Evolutionary conservation across 2,888 invertebrate species (phyloP), one percentile per base, ranked within the genome.

Genomic region (Lasioglossum pauxillum): DNA sequence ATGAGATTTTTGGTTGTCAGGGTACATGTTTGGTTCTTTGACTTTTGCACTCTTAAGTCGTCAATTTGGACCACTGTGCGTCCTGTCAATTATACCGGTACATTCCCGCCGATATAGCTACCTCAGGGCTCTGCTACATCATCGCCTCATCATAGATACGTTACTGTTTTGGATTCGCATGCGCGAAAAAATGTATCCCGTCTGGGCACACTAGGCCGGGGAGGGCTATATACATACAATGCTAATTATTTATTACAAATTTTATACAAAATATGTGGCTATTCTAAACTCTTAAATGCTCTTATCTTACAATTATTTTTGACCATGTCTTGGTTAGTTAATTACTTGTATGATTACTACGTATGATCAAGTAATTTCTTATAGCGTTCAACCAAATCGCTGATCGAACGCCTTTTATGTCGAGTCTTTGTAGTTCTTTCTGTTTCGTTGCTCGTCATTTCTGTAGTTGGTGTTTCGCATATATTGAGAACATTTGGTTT

Each of bases 351-450:
- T 73, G 79, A 78, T 78, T 84, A 27, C 64, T 72, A 19, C 0
- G 12, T n/a, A n/a, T 1, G 35, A 71, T 89, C 87, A 12, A 93
- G 46, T 74, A 94, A 23, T 76, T 91, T 93, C 84, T 91, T 94
- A 77, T 94, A 95, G 53, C 94, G 93, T 76, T 94, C 93, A 0
- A 95, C 92, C 74, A 95, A 91, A 89, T 95, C 95, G 35, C 93
- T 91, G 44, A 95, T 94, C 1, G 95, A 95, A 16, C 91, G 87
- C 79, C 94, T 91, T 79, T 75, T 31, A 82, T 74, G 78, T 90
- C 10, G 83, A 75, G 16, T 77, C 76, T 53, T 27, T 67, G 5
- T 5, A 41, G 12, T 41, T 41, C n/a, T 71, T 41, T 49, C 73
- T 71, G 4, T 69, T 80, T 78, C 60, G 35, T 85, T 72, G 72